phyloP scores from a whole-genome alignment of 2,797 vertebrate species.

The Anomalospiza imberbis region DNA sequence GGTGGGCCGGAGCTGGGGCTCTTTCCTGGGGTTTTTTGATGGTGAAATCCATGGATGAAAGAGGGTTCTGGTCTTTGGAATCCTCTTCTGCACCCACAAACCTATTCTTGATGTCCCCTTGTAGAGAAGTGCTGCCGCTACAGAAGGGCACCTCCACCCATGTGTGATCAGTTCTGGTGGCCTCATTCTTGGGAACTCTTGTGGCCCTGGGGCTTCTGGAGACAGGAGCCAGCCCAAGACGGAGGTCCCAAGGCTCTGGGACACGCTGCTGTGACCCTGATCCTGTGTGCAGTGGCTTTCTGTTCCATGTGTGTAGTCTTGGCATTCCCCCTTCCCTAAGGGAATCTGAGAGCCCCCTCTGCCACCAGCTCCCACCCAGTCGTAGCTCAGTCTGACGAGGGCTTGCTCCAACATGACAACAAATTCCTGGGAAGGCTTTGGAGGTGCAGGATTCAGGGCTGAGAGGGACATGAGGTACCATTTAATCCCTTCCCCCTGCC shows the following conservation, averaged over 20 bases:
- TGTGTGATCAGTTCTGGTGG: not conserved
- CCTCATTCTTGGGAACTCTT: not conserved
- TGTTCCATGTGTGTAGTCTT: fast-evolving
- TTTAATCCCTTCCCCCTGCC: not conserved
- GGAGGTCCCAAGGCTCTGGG: not conserved
- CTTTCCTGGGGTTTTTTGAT: not conserved
- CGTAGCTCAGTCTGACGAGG: fast-evolving
- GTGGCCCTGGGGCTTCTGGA: not conserved
- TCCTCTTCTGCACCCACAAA: not conserved
- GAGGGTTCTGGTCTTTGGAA: not conserved
- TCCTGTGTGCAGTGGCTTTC: not conserved
- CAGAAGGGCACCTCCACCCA: not conserved
- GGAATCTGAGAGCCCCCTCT: not conserved
- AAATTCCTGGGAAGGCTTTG: not conserved
- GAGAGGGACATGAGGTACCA: not conserved
- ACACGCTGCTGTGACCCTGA: not conserved
- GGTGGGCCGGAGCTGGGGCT: not conserved
- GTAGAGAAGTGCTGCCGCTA: not conserved
- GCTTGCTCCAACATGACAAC: not conserved
- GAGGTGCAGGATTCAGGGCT: not conserved
- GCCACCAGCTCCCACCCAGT: not conserved
- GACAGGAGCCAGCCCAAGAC: not conserved
- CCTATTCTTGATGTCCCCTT: not conserved
- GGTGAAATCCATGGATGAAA: not conserved
- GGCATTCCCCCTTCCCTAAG: not conserved